phyloP scores from a whole-genome alignment of 2,113 vertebrate genomes.

The Megaleporinus macrocephalus region DNA sequence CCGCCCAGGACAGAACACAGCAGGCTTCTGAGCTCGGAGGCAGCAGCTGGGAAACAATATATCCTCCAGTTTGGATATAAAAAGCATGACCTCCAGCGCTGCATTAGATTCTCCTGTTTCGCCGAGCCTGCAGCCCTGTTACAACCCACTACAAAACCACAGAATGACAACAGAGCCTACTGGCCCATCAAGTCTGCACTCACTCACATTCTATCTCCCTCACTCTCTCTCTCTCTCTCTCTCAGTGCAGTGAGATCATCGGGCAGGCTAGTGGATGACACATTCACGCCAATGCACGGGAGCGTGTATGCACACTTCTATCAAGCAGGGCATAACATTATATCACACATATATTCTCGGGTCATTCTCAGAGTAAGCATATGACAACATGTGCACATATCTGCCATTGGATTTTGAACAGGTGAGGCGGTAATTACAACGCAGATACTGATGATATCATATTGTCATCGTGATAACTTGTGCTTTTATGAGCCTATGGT shows the following conservation, averaged over 20 bases:
- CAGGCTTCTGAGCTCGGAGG: not conserved
- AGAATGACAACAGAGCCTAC: conserved; percentile 50
- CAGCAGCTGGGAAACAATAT: conserved; percentile 42
- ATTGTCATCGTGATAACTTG: too few species aligned
- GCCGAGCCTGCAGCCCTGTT: conserved; percentile 33
- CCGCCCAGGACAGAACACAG: conserved; percentile 7
- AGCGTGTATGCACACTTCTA: not conserved
- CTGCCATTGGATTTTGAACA: too few species aligned
- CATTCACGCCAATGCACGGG: conserved; percentile 31
- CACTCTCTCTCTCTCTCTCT: conserved; percentile 21
- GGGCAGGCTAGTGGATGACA: conserved; percentile 30
- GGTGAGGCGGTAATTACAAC: too few species aligned
- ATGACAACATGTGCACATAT: conserved; percentile 41
- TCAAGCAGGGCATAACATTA: not conserved
- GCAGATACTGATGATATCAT: too few species aligned
- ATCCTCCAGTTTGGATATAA: conserved; percentile 46
- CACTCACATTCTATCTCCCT: not conserved
- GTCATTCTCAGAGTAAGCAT: conserved; percentile 16
- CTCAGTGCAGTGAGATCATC: conserved; percentile 47
- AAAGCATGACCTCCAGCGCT: conserved; percentile 54
- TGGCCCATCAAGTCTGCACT: conserved; percentile 32
- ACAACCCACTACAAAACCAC: conserved; percentile 53
- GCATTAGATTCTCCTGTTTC: conserved; percentile 52
- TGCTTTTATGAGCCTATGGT: too few species aligned
- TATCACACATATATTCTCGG: not conserved